phyloP scores from a whole-genome alignment of 1,140 invertebrate species.

The Zaprionus tsacasi region DNA sequence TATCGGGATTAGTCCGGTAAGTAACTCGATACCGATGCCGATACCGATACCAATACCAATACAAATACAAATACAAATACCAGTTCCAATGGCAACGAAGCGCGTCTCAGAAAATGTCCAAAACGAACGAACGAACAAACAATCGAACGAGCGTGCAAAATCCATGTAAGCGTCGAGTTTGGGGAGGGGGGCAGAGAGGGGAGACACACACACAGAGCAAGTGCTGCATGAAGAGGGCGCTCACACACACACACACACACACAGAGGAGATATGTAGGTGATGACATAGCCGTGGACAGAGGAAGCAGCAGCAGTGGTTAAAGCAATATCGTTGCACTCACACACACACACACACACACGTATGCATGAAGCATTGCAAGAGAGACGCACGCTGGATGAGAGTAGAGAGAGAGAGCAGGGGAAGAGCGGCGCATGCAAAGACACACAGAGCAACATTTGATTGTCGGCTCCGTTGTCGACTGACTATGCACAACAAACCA shows the following conservation, averaged over 20 bases:
- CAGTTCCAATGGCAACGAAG: slow-evolving; percentile 27
- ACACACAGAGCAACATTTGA: slow-evolving; percentile 71
- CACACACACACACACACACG: slow-evolving; percentile 26
- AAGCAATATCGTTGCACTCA: slow-evolving; percentile 49
- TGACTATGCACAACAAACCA: slow-evolving; percentile 72
- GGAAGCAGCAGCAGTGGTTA: slow-evolving; percentile 31
- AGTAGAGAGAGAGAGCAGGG: background rate
- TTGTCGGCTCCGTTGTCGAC: slow-evolving; percentile 58
- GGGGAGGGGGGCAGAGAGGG: background rate
- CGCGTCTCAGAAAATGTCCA: slow-evolving; percentile 29
- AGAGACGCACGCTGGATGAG: background rate
- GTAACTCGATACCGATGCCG: slow-evolving; percentile 61
- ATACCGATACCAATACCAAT: slow-evolving; percentile 52
- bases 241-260: background rate
- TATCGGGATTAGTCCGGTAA: slow-evolving; percentile 53
- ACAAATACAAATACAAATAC: slow-evolving; percentile 27
- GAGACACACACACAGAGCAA: background rate
- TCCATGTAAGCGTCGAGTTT: slow-evolving; percentile 55
- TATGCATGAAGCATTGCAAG: background rate
- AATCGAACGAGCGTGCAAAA: slow-evolving; percentile 63
- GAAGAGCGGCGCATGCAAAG: slow-evolving; percentile 38
- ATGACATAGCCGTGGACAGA: slow-evolving; percentile 48
- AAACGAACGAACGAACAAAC: slow-evolving; percentile 33
- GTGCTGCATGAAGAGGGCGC: slow-evolving; percentile 13
- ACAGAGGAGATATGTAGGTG: slow-evolving; percentile 29